Evolutionary conservation across 2,113 vertebrate genomes (phyloP), one percentile per base, ranked within the genome.

Genomic region (Ceratotherium simum): DNA sequence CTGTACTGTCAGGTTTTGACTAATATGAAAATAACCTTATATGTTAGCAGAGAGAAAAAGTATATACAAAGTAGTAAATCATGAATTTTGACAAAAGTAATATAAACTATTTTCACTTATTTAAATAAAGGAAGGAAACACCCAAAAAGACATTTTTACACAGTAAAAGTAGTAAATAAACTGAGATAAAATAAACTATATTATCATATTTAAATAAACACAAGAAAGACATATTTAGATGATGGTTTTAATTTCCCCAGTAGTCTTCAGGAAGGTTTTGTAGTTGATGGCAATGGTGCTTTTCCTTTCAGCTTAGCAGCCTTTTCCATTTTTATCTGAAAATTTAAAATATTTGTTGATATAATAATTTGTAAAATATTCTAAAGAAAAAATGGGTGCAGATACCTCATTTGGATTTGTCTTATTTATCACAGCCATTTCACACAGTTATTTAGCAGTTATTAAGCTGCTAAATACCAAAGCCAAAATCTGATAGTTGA

Each of bases 241-340:
- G 62, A n/a, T 39, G 42, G 51, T 58, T 90, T 86, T 39, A 42
- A 89, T 91, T 88, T 93, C 56, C 56, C 58, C 60, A 58, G 3
- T n/a, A 25, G 42, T 46, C 23, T 92, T 98, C 94, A 96, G 21
- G 79, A 96, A 82, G 78, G 80, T 65, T 96, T 95, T 27, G 20
- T 62, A 73, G 72, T 98, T 85, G 97, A 60, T 46, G 93, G 54
- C n/a, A 65, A 39, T 16, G 96, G 79, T 75, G 56, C 95, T 96
- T 91, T 98, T 95, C 96, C 97, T 95, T 98, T 98, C 78, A 6
- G 1, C 84, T 98, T 98, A 91, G 96, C 97, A 96, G 95, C 95
- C 91, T 98, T 99, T 96, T 98, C 98, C 97, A 98, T 97, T 98
- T 98, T 98, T 94, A 98, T 91, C 99, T 99, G 97, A 95, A 98